A percentile compares a stretch with the other conserved stretches of the same genome.
Conservation (phyloP, 2,113 vertebrate genomes). For the Galemys pyrenaicus region DNA sequence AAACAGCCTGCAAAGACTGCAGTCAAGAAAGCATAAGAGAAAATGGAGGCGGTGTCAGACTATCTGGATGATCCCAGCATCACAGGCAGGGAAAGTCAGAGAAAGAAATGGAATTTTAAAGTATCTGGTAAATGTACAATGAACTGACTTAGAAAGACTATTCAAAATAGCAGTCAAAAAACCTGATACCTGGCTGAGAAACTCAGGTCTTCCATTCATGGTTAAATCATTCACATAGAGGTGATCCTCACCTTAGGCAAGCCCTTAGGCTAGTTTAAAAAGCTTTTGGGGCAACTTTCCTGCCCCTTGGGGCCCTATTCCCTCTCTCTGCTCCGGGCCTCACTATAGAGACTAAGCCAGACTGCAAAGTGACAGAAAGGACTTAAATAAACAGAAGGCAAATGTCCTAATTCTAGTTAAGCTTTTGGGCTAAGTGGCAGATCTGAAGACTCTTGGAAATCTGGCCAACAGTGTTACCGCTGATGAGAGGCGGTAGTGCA, state of each 20-base stretch:
- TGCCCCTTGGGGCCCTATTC: neutral
- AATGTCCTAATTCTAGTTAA: neutral
- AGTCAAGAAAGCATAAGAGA: neutral
- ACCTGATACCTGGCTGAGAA: neutral
- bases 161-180: neutral
- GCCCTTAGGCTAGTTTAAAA: neutral
- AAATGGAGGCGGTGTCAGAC: neutral
- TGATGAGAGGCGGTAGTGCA: conserved; percentile 11
- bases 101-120: neutral
- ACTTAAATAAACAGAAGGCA: conserved; percentile 36
- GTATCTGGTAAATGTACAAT: neutral
- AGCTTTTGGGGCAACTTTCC: conserved; percentile 6
- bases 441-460: neutral
- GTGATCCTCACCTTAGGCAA: neutral
- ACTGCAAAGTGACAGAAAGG: conserved; percentile 3
- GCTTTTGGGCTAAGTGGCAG: neutral
- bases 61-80: neutral
- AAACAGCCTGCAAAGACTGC: neutral
- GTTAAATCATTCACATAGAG: neutral
- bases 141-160: neutral
- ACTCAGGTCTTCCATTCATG: neutral
- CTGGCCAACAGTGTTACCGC: neutral
- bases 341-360: neutral
- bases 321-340: neutral
- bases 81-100: neutral